These are phyloP conservation scores for Hybognathus amarus DNA, from an alignment of 2,797 vertebrate genomes.

Conservation along the genomic window DNA sequence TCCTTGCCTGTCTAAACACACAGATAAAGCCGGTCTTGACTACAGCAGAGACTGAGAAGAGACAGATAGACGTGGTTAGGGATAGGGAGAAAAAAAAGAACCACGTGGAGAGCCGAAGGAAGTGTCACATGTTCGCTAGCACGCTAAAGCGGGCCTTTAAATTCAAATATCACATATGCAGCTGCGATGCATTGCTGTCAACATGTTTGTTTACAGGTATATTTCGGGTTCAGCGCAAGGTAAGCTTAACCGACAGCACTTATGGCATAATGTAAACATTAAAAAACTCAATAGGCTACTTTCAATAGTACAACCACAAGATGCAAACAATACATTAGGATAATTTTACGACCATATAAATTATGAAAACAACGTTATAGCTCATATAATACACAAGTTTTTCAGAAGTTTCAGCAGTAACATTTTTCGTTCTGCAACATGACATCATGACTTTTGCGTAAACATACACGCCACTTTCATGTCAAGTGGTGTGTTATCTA, in stretches of 20 bases:
- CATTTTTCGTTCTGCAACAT: no score
- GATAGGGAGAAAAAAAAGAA: constrained; percentile 53
- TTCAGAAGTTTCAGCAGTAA: neutral
- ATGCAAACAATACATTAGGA: neutral
- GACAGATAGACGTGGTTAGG: constrained; percentile 53
- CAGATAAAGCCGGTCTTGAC: constrained; percentile 66
- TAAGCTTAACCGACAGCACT: neutral
- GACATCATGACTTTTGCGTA: no score
- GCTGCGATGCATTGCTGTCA: neutral
- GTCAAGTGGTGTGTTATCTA: no score
- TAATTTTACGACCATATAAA: neutral
- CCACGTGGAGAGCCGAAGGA: constrained; percentile 22
- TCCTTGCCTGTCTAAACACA: constrained; percentile 55
- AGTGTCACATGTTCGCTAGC: constrained; percentile 23
- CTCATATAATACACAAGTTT: neutral
- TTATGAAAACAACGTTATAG: neutral
- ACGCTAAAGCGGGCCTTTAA: constrained; percentile 46
- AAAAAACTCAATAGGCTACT: neutral
- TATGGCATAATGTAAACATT: neutral
- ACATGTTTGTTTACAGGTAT: neutral
- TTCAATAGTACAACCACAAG: neutral
- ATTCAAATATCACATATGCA: constrained; percentile 47
- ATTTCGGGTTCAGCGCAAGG: neutral
- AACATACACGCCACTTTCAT: no score
- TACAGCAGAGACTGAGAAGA: constrained; percentile 52